Percentiles rank a stretch among this genome's conserved stretches.
Conservation (phyloP, 2,888 invertebrate genomes). For the Patella caerulea region DNA sequence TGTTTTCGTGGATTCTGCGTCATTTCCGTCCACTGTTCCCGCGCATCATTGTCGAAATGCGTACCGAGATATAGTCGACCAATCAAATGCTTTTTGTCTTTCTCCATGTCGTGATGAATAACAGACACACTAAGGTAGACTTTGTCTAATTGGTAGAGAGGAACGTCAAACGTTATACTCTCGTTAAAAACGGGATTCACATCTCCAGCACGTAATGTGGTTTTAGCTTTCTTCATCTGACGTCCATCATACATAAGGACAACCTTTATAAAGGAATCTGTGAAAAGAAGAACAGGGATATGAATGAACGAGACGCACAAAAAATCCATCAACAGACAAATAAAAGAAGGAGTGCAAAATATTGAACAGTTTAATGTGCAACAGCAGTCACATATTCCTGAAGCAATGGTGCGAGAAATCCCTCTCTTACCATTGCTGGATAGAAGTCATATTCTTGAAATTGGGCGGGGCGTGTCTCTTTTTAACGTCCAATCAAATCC, state of each 20-base stretch:
- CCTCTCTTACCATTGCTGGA: too few relatives aligned
- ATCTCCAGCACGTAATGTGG: slow-evolving; percentile 45
- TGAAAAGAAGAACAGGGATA: slow-evolving; percentile 10
- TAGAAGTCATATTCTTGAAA: too few relatives aligned
- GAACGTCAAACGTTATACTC: slow-evolving; percentile 61
- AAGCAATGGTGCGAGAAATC: too few relatives aligned
- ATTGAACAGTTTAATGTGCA: too few relatives aligned
- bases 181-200: slow-evolving; percentile 59
- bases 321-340: not conserved
- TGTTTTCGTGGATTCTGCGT: slow-evolving; percentile 58
- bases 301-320: not conserved
- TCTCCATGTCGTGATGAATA: slow-evolving; percentile 41
- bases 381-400: too few relatives aligned
- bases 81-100: slow-evolving; percentile 45
- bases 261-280: slow-evolving; percentile 57
- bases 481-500: too few relatives aligned
- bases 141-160: slow-evolving; percentile 52
- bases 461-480: too few relatives aligned
- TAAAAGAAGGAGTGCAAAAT: not conserved
- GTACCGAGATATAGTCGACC: slow-evolving; percentile 59
- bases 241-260: slow-evolving; percentile 61
- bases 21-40: slow-evolving; percentile 62
- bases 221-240: slow-evolving; percentile 58
- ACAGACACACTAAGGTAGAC: slow-evolving; percentile 58
- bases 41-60: slow-evolving; percentile 51